phyloP scores from a whole-genome alignment of 2,888 invertebrate genomes.

The Chymomyza amoena region DNA sequence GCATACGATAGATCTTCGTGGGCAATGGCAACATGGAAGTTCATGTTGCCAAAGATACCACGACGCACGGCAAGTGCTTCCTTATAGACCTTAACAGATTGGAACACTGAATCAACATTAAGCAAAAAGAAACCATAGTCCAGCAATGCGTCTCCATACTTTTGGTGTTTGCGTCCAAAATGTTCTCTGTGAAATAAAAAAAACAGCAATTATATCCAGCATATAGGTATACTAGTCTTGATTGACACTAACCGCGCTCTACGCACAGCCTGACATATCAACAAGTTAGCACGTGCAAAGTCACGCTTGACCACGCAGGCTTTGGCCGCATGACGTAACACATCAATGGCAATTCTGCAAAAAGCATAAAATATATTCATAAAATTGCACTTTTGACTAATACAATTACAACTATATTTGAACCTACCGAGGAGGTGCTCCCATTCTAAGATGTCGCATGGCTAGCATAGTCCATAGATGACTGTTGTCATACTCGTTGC shows the following conservation, averaged over 20 bases:
- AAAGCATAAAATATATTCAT: not conserved
- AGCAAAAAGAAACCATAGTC: conserved; percentile 95
- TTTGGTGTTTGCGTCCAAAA: conserved; percentile 86
- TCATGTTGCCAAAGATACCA: conserved; percentile 89
- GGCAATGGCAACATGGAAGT: conserved; percentile 92
- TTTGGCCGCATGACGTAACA: conserved; percentile 91
- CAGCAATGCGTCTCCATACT: conserved; percentile 89
- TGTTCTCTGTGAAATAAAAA: conserved; percentile 56
- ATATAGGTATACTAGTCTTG: not conserved
- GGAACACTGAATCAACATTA: conserved; percentile 90
- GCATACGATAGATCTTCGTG: conserved; percentile 97
- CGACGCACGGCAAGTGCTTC: conserved; percentile 87
- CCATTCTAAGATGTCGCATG: conserved; percentile 83
- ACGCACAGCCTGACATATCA: conserved; percentile 90
- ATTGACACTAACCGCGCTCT: conserved; percentile 71
- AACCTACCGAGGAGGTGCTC: conserved; percentile 82
- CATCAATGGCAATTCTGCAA: conserved; percentile 86
- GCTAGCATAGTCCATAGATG: conserved; percentile 90
- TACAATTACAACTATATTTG: not conserved
- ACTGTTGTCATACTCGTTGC: conserved; percentile 91
- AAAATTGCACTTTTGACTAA: not conserved
- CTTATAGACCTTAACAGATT: conserved; percentile 92
- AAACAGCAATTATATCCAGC: not conserved
- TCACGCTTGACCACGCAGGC: conserved; percentile 93
- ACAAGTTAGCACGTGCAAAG: conserved; percentile 88